Evolutionary conservation across 1,140 invertebrate species (phyloP).

Genomic region (Eumeta japonica): DNA sequence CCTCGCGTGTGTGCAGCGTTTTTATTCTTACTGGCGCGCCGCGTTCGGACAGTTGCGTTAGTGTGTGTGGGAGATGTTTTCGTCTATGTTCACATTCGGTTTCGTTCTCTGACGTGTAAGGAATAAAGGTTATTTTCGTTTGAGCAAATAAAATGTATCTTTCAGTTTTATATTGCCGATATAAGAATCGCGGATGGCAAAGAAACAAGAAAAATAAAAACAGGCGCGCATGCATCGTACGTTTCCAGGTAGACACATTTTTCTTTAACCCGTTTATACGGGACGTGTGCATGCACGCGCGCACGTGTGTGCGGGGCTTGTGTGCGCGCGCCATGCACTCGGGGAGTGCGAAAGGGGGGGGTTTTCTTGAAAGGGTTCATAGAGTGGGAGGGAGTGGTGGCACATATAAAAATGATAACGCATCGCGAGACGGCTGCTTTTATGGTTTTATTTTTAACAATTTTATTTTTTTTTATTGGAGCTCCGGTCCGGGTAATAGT

Average conservation of each 20-base stretch:
- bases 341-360: too few species aligned
- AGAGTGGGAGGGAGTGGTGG: conserved; percentile 26
- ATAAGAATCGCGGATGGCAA: conserved; percentile 57
- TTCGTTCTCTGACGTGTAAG: neutral
- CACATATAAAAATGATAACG: conserved; percentile 59
- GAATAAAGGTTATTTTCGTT: conserved; percentile 16
- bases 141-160: conserved; percentile 42
- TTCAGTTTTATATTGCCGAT: conserved; percentile 58
- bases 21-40: conserved; percentile 47
- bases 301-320: conserved; percentile 25
- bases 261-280: conserved; percentile 57
- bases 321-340: conserved; percentile 7
- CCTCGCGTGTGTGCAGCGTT: conserved; percentile 54
- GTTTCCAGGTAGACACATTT: conserved; percentile 58
- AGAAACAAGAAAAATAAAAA: conserved; percentile 53
- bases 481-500: neutral
- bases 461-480: conserved; percentile 45
- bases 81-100: conserved; percentile 30
- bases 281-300: conserved; percentile 33
- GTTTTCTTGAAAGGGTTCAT: conserved; percentile 31
- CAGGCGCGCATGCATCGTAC: conserved; percentile 53
- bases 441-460: conserved; percentile 57
- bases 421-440: conserved; percentile 57
- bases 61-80: conserved; percentile 31
- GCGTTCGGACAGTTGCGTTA: conserved; percentile 17